A percentile compares a stretch with the other conserved stretches of the same genome.
Evolutionary conservation across 2,113 vertebrate species (phyloP).

Genomic region (Suncus etruscus): DNA sequence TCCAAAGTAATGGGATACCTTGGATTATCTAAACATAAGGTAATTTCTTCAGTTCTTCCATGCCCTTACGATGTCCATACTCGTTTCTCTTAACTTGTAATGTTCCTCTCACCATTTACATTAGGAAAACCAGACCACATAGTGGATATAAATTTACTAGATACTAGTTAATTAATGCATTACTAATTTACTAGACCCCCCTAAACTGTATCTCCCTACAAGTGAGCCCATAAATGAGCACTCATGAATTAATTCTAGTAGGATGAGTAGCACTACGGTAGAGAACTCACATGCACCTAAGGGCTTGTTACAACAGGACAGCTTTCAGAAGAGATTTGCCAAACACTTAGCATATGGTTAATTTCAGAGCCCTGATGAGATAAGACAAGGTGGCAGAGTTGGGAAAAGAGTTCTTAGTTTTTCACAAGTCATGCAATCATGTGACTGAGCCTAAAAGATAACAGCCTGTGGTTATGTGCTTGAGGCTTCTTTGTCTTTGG

Average conservation of each 20-base stretch:
- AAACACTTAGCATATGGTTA: neutral
- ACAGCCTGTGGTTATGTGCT: neutral
- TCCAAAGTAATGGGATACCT: neutral
- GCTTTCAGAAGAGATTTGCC: neutral
- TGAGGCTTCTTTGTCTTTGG: neutral
- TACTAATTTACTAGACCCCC: too few relatives aligned
- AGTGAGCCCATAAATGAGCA: neutral
- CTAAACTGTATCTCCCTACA: neutral
- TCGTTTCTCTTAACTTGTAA: too few relatives aligned
- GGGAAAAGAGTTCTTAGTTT: neutral
- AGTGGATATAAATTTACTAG: too few relatives aligned
- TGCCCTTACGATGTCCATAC: too few relatives aligned
- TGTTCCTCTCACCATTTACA: too few relatives aligned
- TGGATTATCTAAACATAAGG: too few relatives aligned
- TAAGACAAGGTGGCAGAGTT: neutral
- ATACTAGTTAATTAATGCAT: too few relatives aligned
- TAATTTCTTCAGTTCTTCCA: too few relatives aligned
- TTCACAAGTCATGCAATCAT: neutral
- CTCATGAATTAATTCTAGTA: neutral
- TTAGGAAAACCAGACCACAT: too few relatives aligned
- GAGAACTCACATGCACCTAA: neutral
- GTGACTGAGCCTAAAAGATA: too few relatives aligned
- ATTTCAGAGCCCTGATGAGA: neutral
- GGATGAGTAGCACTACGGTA: neutral
- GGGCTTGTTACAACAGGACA: neutral